phyloP scores from a whole-genome alignment of 1,140 invertebrate species.

The Pseudomyrmex sp. region DNA sequence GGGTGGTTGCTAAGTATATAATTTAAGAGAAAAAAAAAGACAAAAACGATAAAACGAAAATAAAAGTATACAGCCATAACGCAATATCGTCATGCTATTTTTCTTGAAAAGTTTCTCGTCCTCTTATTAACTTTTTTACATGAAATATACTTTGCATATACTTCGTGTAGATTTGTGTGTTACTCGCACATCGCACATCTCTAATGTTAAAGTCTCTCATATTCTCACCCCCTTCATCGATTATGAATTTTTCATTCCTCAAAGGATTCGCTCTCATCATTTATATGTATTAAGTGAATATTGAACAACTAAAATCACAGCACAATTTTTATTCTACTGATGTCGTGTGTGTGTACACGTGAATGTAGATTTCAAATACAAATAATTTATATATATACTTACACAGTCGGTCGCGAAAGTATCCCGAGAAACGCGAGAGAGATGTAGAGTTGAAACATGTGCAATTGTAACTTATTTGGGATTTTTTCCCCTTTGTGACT shows the following conservation, averaged over 20 bases:
- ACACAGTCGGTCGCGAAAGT: no score
- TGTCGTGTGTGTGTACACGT: not conserved
- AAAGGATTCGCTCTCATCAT: not conserved
- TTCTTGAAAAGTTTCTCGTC: conserved; percentile 40
- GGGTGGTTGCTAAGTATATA: conserved; percentile 25
- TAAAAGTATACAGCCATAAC: conserved; percentile 60
- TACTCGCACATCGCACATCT: not conserved
- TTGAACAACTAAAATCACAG: not conserved
- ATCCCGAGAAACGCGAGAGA: no score
- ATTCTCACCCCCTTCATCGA: no score
- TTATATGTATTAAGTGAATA: not conserved
- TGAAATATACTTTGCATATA: not conserved
- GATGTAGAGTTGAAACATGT: no score
- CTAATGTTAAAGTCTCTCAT: no score
- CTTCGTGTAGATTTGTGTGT: conserved; percentile 10
- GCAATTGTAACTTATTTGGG: no score
- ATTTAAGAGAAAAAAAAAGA: conserved; percentile 41
- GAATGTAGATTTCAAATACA: conserved; percentile 24
- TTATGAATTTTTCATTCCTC: no score
- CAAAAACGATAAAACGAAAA: conserved; percentile 49
- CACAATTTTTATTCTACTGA: no score
- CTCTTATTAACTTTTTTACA: conserved; percentile 5
- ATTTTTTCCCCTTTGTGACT: no score
- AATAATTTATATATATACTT: not conserved
- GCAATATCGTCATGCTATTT: conserved; percentile 46